These are phyloP conservation scores for Bothrops jararaca DNA, from an alignment of 2,113 vertebrate genomes.

Conservation along the genomic window DNA sequence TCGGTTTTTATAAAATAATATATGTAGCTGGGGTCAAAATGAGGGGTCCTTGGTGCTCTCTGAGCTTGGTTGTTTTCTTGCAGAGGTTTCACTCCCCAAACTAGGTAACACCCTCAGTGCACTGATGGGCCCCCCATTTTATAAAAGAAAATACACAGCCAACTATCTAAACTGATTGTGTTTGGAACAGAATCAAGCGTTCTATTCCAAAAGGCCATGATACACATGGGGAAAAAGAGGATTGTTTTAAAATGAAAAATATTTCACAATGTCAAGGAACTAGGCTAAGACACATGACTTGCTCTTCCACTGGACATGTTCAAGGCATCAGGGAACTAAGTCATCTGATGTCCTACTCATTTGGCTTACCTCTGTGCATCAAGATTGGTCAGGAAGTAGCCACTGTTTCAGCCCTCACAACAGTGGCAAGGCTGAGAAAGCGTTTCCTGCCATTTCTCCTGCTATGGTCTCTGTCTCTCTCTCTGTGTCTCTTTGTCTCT, in stretches of 20 bases:
- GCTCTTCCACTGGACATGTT: background rate
- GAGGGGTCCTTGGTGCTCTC: background rate
- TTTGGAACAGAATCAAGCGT: background rate
- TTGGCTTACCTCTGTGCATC: background rate
- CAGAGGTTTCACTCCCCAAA: background rate
- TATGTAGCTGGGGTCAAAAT: background rate
- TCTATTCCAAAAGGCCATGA: background rate
- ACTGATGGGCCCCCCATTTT: background rate
- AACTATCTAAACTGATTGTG: background rate
- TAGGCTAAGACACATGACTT: background rate
- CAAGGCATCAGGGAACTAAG: background rate
- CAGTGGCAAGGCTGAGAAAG: background rate
- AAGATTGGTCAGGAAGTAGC: background rate
- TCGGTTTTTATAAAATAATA: background rate
- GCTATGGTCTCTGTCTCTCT: background rate
- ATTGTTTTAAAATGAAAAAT: background rate
- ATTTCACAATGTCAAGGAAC: background rate
- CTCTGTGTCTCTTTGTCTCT: too few relatives aligned
- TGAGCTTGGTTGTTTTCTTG: background rate
- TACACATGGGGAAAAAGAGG: background rate
- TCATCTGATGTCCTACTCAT: background rate
- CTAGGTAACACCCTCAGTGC: background rate
- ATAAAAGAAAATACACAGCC: background rate
- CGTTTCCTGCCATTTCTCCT: background rate
- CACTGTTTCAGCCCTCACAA: background rate